Evolutionary conservation across 2,888 invertebrate genomes (phyloP), one percentile per base, ranked within the genome.

Genomic region (Hirtodrosophila duncani): DNA sequence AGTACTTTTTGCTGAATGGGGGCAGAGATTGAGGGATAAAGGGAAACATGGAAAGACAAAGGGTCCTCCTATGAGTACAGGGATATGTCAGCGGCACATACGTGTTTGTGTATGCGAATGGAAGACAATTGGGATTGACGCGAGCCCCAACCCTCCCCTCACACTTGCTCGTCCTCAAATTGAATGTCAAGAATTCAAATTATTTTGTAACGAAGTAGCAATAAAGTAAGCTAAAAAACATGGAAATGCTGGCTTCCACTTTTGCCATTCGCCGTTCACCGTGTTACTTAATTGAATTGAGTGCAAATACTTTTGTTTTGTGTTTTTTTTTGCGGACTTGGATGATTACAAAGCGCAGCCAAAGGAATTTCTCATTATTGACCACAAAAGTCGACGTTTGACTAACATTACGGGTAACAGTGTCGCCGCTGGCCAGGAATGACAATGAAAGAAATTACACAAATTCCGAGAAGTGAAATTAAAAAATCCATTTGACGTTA

Each of bases 401-500:
- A 43, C 51, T 52, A 72, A 49, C 57, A n/a, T n/a, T n/a, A n/a
- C n/a, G n/a, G 70, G 38, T 59, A 59, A 70, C 56, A 75, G 59
- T 79, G 56, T 45, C 74, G 41, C 48, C 45, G 51, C 52, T 33
- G 30, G 27, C 37, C 36, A 29, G 26, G 14, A 50, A 33, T 23
- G 30, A 20, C 17, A 8, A n/a, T 8, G 29, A n/a, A 20, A 39
- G 39, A 31, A 49, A 64, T 11, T 44, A 30, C 41, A 33, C 46
- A 27, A 29, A 33, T n/a, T 8, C 8, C 4, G 46, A 46, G 38
- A 75, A 79, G 58, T 57, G 67, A 71, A 70, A 71, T 79, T 71
- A 71, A 75, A 68, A 79, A 71, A 67, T n/a, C n/a, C n/a, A n/a
- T n/a, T n/a, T n/a, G n/a, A n/a, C 80, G 63, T 75, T 71, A 80